A percentile compares a stretch with the other conserved stretches of the same genome.
phyloP scores from a whole-genome alignment of 2,888 invertebrate genomes.

The Tenthredo livida region DNA sequence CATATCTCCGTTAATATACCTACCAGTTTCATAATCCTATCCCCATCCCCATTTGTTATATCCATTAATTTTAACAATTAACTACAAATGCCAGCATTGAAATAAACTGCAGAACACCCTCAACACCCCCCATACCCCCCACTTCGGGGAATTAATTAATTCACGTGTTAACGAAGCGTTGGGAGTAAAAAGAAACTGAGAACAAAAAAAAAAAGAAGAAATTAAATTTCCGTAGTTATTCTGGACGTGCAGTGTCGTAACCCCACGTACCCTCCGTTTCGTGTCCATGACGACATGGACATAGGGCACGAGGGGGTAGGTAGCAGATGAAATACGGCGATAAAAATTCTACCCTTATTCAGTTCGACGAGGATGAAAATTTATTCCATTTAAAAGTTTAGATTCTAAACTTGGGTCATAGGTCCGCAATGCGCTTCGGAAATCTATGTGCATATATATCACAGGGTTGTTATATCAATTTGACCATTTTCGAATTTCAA shows the following conservation, averaged over 20 bases:
- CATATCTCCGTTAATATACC: neutral
- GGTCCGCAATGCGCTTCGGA: neutral
- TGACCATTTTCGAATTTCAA: too few species aligned
- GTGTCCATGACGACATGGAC: neutral
- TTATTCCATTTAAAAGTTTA: neutral
- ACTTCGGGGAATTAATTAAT: conserved; percentile 9
- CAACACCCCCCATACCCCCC: neutral
- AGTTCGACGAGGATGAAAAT: neutral
- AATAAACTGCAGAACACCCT: conserved; percentile 1
- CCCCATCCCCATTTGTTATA: neutral
- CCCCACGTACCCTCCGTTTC: neutral
- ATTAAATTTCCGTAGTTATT: conserved; percentile 53
- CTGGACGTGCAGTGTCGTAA: neutral
- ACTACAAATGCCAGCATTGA: neutral
- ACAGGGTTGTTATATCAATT: too few species aligned
- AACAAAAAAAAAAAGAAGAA: neutral
- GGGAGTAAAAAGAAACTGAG: neutral
- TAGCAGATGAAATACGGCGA: neutral
- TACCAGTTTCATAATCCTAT: neutral
- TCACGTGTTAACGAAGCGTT: conserved; percentile 18
- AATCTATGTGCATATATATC: neutral
- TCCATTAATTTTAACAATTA: neutral
- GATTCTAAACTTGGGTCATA: neutral
- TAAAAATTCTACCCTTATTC: neutral
- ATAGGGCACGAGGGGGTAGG: neutral